phyloP scores from a whole-genome alignment of 2,888 invertebrate genomes.

The Conomelus anceps region DNA sequence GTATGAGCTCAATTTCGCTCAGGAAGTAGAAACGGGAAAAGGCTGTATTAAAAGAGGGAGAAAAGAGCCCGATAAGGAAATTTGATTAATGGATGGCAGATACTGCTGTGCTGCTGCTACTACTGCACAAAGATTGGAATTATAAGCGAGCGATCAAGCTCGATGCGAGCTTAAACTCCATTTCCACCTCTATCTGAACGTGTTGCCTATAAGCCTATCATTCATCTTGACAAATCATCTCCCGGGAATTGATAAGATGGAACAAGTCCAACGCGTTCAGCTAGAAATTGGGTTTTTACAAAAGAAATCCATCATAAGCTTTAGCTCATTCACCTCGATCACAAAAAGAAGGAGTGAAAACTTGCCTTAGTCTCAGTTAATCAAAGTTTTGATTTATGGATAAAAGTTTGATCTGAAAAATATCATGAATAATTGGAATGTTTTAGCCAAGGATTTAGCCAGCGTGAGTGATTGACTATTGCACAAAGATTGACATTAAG shows the following conservation, averaged over 20 bases:
- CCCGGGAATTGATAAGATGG: background rate
- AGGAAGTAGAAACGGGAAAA: background rate
- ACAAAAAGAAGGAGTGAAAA: background rate
- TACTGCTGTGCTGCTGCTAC: background rate
- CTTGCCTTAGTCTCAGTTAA: background rate
- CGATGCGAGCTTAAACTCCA: background rate
- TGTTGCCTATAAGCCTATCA: background rate
- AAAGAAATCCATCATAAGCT: background rate
- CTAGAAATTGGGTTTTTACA: background rate
- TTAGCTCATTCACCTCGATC: background rate
- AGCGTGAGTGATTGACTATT: too few species aligned
- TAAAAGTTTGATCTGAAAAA: background rate
- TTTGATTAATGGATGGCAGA: background rate
- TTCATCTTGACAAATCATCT: background rate
- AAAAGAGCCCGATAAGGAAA: background rate
- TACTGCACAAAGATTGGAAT: background rate
- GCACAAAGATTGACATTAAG: too few species aligned
- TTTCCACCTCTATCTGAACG: background rate
- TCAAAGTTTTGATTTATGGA: background rate
- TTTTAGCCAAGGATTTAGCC: too few species aligned
- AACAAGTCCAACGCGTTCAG: background rate
- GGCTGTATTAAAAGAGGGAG: background rate
- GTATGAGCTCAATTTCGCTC: background rate
- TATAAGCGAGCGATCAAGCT: background rate
- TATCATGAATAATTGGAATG: background rate